Base-by-base conservation (phyloP, 2,113 vertebrate species). In the Grammomys surdaster region DNA sequence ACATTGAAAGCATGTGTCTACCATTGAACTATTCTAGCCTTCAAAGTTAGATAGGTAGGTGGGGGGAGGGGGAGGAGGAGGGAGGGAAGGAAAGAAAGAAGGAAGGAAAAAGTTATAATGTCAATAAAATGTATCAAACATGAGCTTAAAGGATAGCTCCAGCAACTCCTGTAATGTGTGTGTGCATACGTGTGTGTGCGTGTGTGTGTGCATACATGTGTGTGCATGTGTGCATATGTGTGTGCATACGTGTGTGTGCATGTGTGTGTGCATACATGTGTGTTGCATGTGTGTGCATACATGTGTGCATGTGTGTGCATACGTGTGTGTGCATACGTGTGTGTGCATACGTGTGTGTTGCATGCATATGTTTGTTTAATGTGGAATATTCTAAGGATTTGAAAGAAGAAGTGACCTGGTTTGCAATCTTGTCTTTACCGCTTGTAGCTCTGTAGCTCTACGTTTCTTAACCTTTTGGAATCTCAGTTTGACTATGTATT, bases 381-480 rank as follows among this genome's bases (percentile, higher is more conserved):
- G 31, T 24, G 24, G 43, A 20, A 3, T 36, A 10, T 78, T 17
- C 36, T 86, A 70, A 96, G 33, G 43, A 80, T 28, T 84, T 14
- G 11, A 88, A 91, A 81, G 51, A 58, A 76, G 16, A 91, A 31
- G 13, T 28, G 22, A 88, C 51, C 73, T 56, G 69, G 3, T 58
- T 73, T 58, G 58, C 67, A 93, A 93, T 84, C 40, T 58, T 33
- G 14, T 73, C n/a, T 91, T 73, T 54, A 63, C 63, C 11, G 72
- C 72, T 28, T 40, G 3, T 63, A 60, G 16, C 6, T 46, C 73
- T 87, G 85, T 76, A 54, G 28, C 69, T 84, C 81, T 69, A 85
- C 1, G 0, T 88, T 92, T 96, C 84, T 84, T 93, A 82, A 85
- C 65, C 63, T 94, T 69, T n/a, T 77, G 69, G 54, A 88, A 14